A percentile compares a stretch with the other conserved stretches of the same genome.
phyloP scores from a whole-genome alignment of 2,797 vertebrate species.

The Siniperca obscura region DNA sequence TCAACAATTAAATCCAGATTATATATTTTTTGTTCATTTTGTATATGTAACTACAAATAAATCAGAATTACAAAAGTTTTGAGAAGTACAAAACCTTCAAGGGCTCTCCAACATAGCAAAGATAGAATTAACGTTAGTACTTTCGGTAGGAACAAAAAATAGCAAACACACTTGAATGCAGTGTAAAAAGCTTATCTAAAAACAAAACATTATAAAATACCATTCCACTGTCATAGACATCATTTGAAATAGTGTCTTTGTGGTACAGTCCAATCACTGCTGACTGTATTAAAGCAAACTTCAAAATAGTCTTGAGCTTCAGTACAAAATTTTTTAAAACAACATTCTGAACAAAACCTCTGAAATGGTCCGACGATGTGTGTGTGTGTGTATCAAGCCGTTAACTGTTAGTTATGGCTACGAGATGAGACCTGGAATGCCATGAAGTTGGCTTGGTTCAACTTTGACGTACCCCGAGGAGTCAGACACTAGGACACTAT shows the following conservation, averaged over 20 bases:
- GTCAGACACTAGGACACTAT: conserved; percentile 34
- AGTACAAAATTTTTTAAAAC: conserved; percentile 68
- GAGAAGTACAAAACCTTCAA: conserved; percentile 94
- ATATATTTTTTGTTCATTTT: conserved; percentile 81
- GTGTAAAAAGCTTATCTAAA: conserved; percentile 93
- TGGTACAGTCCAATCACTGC: conserved; percentile 73
- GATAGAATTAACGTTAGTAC: conserved; percentile 77
- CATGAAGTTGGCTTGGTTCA: conserved; percentile 57
- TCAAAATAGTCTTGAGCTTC: conserved; percentile 77
- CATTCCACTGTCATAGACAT: conserved; percentile 86
- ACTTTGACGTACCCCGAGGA: conserved; percentile 14
- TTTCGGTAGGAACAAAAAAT: conserved; percentile 73
- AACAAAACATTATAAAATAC: conserved; percentile 86
- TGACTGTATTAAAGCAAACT: conserved; percentile 78
- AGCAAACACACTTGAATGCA: conserved; percentile 90
- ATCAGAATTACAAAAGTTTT: conserved; percentile 93
- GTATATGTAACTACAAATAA: conserved; percentile 92
- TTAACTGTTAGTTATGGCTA: conserved; percentile 36
- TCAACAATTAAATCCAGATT: conserved; percentile 77
- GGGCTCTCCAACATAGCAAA: conserved; percentile 89
- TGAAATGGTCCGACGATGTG: conserved; percentile 43
- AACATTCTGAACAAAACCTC: conserved; percentile 55
- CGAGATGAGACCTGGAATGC: conserved; percentile 67
- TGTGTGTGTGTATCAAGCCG: conserved; percentile 25
- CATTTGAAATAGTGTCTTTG: conserved; percentile 79